Conservation (phyloP, 2,797 vertebrate species). For the Xenopus petersii region DNA sequence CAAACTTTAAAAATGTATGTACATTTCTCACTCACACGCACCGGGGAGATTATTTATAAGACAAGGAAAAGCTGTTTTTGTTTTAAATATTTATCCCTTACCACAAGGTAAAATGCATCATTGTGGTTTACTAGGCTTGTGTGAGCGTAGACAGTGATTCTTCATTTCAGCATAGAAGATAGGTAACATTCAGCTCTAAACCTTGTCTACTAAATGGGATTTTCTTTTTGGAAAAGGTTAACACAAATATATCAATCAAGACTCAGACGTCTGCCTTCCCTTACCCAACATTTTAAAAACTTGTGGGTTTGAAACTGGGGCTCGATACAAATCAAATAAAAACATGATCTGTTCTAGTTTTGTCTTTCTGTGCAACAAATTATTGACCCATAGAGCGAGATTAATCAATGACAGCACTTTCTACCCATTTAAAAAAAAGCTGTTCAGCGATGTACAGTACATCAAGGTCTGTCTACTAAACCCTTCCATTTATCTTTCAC, state of each 20-base stretch:
- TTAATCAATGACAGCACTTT: constrained; percentile 25
- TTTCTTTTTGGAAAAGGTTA: constrained; percentile 42
- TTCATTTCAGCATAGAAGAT: no score
- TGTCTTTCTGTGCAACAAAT: constrained; percentile 30
- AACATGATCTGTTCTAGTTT: constrained; percentile 49
- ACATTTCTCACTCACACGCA: no score
- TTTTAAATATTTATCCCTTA: constrained; percentile 48
- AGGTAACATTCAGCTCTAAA: no score
- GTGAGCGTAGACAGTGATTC: no score
- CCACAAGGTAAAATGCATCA: no score
- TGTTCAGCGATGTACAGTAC: background rate
- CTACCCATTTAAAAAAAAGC: constrained; percentile 3
- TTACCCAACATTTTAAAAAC: constrained; percentile 53
- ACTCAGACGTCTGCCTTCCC: constrained; percentile 30
- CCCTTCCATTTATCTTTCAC: background rate
- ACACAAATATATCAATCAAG: constrained; percentile 51
- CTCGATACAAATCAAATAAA: constrained; percentile 51
- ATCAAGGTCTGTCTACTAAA: background rate
- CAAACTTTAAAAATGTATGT: no score
- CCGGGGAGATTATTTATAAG: no score
- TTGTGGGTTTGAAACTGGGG: constrained; percentile 50
- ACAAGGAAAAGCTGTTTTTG: constrained; percentile 43
- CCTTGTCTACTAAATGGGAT: constrained; percentile 4
- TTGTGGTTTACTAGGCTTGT: no score
- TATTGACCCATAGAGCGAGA: constrained; percentile 34